A percentile compares a stretch with the other conserved stretches of the same genome.
phyloP scores from a whole-genome alignment of 2,797 vertebrate species.

The Sibirionetta formosa region DNA sequence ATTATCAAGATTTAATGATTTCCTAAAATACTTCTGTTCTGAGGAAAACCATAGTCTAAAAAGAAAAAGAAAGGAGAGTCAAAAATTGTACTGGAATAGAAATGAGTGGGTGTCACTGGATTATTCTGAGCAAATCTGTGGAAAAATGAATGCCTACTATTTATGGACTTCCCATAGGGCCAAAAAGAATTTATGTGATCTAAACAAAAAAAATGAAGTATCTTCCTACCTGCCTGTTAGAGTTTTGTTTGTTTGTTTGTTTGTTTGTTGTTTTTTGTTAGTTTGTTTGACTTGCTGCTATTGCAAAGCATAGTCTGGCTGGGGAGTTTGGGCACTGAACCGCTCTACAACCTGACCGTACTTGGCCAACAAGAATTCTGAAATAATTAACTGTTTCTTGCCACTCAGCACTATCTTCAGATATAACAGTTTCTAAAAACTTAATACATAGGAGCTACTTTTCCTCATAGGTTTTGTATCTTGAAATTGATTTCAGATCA shows the following conservation, averaged over 20 bases:
- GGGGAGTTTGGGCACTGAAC: not conserved
- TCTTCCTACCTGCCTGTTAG: not conserved
- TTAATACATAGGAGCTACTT: not conserved
- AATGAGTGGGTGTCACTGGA: not conserved
- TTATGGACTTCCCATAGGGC: not conserved
- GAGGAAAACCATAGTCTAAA: not conserved
- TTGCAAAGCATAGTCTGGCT: not conserved
- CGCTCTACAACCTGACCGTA: not conserved
- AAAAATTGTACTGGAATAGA: not conserved
- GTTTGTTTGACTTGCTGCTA: not conserved
- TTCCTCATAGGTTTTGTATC: not conserved
- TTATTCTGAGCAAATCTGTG: conserved; percentile 10
- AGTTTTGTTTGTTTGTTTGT: not conserved
- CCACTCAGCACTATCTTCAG: not conserved
- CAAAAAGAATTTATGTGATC: conserved; percentile 17
- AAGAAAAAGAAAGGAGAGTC: not conserved
- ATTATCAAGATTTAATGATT: conserved; percentile 22
- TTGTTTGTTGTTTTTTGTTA: not conserved
- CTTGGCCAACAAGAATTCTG: not conserved
- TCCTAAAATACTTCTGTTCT: not conserved
- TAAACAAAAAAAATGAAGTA: not conserved
- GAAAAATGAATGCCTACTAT: not conserved
- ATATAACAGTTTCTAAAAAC: not conserved
- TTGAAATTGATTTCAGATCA: not conserved
- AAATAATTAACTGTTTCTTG: not conserved